A percentile compares a stretch with the other conserved stretches of the same genome.
Evolutionary conservation across 2,888 invertebrate genomes (phyloP).

Genomic region (Lissocephala sabroskyi): DNA sequence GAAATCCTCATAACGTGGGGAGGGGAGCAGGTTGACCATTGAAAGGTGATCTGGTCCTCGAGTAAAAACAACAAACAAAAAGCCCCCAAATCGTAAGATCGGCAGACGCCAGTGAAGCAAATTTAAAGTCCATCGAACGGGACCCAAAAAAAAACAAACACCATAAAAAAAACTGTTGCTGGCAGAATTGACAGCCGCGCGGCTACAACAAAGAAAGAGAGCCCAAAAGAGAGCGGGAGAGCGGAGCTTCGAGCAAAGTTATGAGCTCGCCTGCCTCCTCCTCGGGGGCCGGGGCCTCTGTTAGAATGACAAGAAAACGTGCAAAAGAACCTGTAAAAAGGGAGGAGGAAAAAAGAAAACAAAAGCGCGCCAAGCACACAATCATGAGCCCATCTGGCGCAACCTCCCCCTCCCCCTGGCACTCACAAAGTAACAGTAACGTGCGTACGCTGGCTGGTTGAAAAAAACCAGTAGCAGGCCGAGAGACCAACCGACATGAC

Average conservation of each 20-base stretch:
- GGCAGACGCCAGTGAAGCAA: not conserved
- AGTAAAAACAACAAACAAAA: slow-evolving; percentile 47
- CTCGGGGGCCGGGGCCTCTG: too few relatives aligned
- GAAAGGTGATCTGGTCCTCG: too few relatives aligned
- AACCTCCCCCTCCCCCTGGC: too few relatives aligned
- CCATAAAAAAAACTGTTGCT: slow-evolving; percentile 43
- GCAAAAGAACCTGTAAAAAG: slow-evolving; percentile 27
- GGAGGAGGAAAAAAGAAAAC: slow-evolving; percentile 15
- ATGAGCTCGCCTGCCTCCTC: too few relatives aligned
- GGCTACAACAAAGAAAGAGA: not conserved
- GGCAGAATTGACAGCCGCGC: slow-evolving; percentile 9
- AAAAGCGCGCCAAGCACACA: slow-evolving; percentile 29
- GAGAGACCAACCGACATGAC: slow-evolving; percentile 6
- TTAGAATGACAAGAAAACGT: slow-evolving; percentile 23
- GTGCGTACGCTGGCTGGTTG: slow-evolving; percentile 46
- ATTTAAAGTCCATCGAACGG: not conserved
- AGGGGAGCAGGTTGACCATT: slow-evolving; percentile 32
- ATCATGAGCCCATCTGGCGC: too few relatives aligned
- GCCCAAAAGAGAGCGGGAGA: not conserved
- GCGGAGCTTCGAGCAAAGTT: not conserved
- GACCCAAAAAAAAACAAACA: slow-evolving; percentile 1
- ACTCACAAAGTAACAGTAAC: slow-evolving; percentile 64
- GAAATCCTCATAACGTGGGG: not conserved
- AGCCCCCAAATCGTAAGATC: not conserved
- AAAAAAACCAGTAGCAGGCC: slow-evolving; percentile 5